Percentiles rank a stretch among this genome's conserved stretches.
Evolutionary conservation across 2,888 invertebrate genomes (phyloP).

Genomic region (Theodoxus fluviatilis): DNA sequence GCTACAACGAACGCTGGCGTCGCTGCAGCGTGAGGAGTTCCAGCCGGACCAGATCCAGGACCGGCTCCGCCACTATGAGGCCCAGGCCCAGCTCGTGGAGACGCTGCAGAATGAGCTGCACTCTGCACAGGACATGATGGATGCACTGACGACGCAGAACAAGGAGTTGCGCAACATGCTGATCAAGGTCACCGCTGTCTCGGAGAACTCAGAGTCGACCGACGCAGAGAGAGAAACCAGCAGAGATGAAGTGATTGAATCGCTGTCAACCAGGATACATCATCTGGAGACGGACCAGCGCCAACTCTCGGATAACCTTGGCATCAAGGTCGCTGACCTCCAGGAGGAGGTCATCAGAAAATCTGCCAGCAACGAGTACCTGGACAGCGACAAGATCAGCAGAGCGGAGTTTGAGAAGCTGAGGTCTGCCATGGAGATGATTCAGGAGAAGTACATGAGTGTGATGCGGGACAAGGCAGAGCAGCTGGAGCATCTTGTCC

Average conservation of each 20-base stretch:
- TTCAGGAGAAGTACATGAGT: conserved; percentile 69
- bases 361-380: conserved; percentile 52
- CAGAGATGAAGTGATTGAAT: too few species aligned
- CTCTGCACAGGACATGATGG: conserved; percentile 68
- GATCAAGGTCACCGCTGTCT: conserved; percentile 51
- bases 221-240: too few species aligned
- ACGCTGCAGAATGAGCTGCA: conserved; percentile 72
- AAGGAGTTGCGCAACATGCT: conserved; percentile 64
- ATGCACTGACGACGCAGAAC: conserved; percentile 66
- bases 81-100: conserved; percentile 71
- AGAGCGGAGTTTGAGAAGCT: conserved; percentile 63
- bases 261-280: conserved; percentile 62
- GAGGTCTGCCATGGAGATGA: conserved; percentile 78
- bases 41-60: conserved; percentile 76
- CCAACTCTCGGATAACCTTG: conserved; percentile 50
- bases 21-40: conserved; percentile 59
- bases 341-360: conserved; percentile 55
- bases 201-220: too few species aligned
- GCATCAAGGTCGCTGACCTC: conserved; percentile 54
- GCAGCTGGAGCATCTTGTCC: conserved; percentile 88
- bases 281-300: conserved; percentile 62
- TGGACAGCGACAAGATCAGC: conserved; percentile 56
- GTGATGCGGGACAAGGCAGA: conserved; percentile 78
- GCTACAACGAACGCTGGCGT: conserved; percentile 42
- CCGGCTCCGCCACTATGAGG: conserved; percentile 73